Evolutionary conservation across 1,140 invertebrate species (phyloP), one percentile per base, ranked within the genome.

Genomic region (Tetramorium parvispinum): DNA sequence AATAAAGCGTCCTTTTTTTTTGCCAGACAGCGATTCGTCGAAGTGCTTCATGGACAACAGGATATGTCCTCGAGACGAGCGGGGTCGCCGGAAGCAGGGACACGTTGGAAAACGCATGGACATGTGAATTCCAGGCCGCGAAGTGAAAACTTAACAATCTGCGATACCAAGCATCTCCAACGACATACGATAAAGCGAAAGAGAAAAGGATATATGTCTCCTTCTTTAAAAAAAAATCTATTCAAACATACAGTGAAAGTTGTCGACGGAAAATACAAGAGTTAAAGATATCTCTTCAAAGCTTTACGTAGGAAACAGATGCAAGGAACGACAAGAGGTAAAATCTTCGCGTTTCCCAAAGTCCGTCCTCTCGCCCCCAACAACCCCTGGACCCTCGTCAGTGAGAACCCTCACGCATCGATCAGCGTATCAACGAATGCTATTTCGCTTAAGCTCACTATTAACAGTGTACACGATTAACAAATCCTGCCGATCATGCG

Each of bases 361-460:
- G 4, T 11, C 40, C 18, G 43, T 83, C 8, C n/a, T 13, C 24
- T 37, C 16, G 40, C 24, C 61, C 1, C 53, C 43, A 55, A 59
- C 49, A 43, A 83, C 59, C n/a, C 43, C 24, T 18, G 10, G 18
- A 73, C 16, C 18, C 40, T 83, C 79, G 79, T 61, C 55, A 10
- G 10, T 24, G 40, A 59, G 55, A 55, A 49, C 49, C 77, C 32
- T 83, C 59, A 82, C 59, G 70, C 10, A 85, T 90, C 89, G 91
- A 91, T 65, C 55, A 91, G 91, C 68, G 68, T 94, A 93, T 92
- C 63, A 91, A 92, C 79, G 32, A 94, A 93, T 92, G 91, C 92
- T 93, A 93, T 94, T 92, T 94, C 91, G 93, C 93, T 95, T 94
- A 95, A 95, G 94, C 95, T 95, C 95, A 95, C 95, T 95, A 95